phyloP scores from a whole-genome alignment of 2,113 vertebrate species.

The Tautogolabrus adspersus region DNA sequence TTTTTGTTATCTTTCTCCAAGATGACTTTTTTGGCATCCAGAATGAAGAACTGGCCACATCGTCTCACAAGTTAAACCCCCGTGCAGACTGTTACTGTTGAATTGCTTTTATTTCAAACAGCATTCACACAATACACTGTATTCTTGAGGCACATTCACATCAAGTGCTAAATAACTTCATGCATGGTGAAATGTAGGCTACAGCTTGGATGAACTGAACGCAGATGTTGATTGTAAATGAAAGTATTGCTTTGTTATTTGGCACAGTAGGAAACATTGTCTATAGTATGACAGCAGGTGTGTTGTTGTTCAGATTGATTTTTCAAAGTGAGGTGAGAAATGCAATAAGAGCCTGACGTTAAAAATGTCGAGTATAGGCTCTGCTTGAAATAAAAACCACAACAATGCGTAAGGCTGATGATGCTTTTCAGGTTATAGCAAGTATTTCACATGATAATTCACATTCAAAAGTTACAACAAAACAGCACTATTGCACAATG shows the following conservation, averaged over 20 bases:
- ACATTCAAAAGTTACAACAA: constrained; percentile 66
- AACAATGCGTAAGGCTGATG: constrained; percentile 27
- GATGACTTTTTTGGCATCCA: not conserved
- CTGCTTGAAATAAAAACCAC: constrained; percentile 12
- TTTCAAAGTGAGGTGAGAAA: constrained; percentile 45
- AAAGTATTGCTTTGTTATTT: constrained; percentile 87
- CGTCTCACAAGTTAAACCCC: not conserved
- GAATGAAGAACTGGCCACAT: not conserved
- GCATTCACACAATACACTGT: constrained; percentile 80
- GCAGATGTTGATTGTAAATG: constrained; percentile 78
- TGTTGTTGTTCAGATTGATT: constrained; percentile 46
- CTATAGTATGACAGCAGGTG: constrained; percentile 28
- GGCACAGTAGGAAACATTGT: constrained; percentile 79
- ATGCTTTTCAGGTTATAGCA: constrained; percentile 36
- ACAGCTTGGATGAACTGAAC: constrained; percentile 70
- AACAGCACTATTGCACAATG: constrained; percentile 64
- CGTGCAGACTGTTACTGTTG: constrained; percentile 29
- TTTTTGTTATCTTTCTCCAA: too few species aligned
- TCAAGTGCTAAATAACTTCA: constrained; percentile 80
- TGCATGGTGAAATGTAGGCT: constrained; percentile 80
- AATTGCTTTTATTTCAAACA: constrained; percentile 83
- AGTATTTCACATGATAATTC: constrained; percentile 49
- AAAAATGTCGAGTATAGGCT: constrained; percentile 20
- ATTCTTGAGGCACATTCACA: constrained; percentile 80
- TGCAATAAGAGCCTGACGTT: constrained; percentile 20